A percentile compares a stretch with the other conserved stretches of the same genome.
phyloP scores from a whole-genome alignment of 1,140 invertebrate species.

The Procambarus clarkii region DNA sequence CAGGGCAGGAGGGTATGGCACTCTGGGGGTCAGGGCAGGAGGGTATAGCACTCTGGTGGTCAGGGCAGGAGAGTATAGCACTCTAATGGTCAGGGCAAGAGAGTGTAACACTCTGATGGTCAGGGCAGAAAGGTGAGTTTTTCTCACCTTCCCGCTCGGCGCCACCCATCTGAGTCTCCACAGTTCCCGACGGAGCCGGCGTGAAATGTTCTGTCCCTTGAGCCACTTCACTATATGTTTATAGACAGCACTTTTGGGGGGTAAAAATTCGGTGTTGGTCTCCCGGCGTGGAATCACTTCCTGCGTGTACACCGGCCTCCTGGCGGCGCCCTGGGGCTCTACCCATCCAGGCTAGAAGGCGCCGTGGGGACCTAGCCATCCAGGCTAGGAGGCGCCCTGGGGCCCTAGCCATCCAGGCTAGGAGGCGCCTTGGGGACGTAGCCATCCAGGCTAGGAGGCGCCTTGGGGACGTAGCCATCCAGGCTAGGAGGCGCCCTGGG shows the following conservation, averaged over 20 bases:
- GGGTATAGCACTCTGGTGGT: background rate
- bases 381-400: no score
- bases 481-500: background rate
- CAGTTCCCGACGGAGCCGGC: background rate
- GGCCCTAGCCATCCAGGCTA: no score
- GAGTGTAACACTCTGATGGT: background rate
- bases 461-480: background rate
- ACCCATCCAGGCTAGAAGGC: background rate
- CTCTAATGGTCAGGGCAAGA: background rate
- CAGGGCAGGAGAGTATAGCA: background rate
- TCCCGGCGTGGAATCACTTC: constrained; percentile 51
- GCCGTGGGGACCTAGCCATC: no score
- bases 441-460: no score
- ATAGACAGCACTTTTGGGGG: background rate
- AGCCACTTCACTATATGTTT: background rate
- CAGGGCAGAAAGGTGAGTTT: background rate
- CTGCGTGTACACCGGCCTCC: constrained; percentile 23
- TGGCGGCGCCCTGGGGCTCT: constrained; percentile 17
- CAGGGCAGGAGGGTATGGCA: background rate
- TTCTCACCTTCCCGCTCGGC: background rate
- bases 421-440: no score
- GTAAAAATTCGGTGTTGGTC: constrained; percentile 9
- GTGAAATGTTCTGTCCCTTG: background rate
- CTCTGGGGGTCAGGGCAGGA: background rate
- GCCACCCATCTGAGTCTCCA: background rate